Conservation (phyloP, 2,797 vertebrate species). For the Gadopsis marmoratus region DNA sequence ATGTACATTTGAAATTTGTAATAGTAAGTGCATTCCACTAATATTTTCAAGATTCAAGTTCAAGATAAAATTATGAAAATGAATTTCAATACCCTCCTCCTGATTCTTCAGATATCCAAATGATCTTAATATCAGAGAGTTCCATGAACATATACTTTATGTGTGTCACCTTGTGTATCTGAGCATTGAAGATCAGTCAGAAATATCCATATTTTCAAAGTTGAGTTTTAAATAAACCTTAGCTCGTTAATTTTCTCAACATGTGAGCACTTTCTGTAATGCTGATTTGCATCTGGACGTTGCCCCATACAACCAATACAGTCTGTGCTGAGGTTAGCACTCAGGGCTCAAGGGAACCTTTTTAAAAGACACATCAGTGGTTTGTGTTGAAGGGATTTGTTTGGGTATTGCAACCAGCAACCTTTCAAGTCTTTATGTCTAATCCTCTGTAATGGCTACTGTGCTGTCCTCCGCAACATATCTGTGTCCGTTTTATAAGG, state of each 20-base stretch:
- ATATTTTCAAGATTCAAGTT: neutral
- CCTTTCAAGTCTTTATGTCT: slow-evolving; percentile 48
- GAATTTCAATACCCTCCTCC: neutral
- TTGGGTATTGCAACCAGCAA: slow-evolving; percentile 50
- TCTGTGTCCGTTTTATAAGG: slow-evolving; percentile 34
- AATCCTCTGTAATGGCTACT: slow-evolving; percentile 52
- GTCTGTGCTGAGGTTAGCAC: slow-evolving; percentile 44
- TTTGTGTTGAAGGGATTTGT: slow-evolving; percentile 43
- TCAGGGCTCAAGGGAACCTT: slow-evolving; percentile 27
- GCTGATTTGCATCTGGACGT: slow-evolving; percentile 46
- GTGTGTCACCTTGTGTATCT: neutral
- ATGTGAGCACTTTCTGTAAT: slow-evolving; percentile 11
- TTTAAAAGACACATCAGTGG: slow-evolving; percentile 42
- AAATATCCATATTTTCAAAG: neutral
- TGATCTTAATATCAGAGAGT: neutral
- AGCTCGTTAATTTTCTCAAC: slow-evolving; percentile 17
- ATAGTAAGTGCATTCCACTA: neutral
- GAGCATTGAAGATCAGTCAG: slow-evolving; percentile 1
- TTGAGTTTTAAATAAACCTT: slow-evolving; percentile 9
- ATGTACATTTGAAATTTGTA: neutral
- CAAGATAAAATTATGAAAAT: neutral
- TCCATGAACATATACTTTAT: neutral
- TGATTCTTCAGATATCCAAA: neutral
- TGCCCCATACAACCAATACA: slow-evolving; percentile 34
- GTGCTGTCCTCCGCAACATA: slow-evolving; percentile 29